Base-by-base conservation (phyloP, 2,888 invertebrate species). In the Anorthoa munda region DNA sequence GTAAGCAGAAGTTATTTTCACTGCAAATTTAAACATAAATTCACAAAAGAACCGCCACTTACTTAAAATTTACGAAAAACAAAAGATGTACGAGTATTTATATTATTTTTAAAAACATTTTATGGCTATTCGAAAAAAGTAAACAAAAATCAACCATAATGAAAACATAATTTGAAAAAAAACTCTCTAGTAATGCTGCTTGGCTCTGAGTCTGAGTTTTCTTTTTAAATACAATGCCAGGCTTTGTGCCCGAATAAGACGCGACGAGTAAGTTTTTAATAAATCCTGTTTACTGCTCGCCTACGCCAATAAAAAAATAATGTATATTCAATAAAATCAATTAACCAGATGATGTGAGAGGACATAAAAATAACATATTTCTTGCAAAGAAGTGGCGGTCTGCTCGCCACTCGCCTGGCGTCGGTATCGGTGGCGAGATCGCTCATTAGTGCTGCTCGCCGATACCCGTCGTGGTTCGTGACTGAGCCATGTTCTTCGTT, bases 371-470 rank as follows among this genome's bases (percentile, higher is more conserved):
- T 84, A 79, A 53, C 21, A 72, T 77, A 84, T 85, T 82, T 72
- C 65, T 78, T 74, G 76, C 60, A 63, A 60, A 79, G 77, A 60
- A 66, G 66, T 64, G 71, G 61, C 53, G 64, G 48, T 50, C 58
- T 78, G 65, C 72, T 61, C 79, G 73, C 81, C 77, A 63, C 72
- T 61, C 79, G 75, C 81, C 77, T 74, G 70, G 65, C 86, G 84
- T 83, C 72, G 73, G 73, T 89, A 92, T 92, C 93, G 84, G 83
- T 87, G 88, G 89, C 90, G 90, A 90, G 90, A 95, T 95, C 95
- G 92, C 93, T 95, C 95, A 95, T 95, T 95, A 95, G 94, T 90
- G 88, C 86, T 81, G 82, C 81, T 83, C 85, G 82, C 83, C 83
- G 89, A 87, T 89, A 88, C 88, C 73, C 81, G 86, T 84, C 81